phyloP scores from a whole-genome alignment of 2,113 vertebrate genomes.

The Argyrosomus japonicus region DNA sequence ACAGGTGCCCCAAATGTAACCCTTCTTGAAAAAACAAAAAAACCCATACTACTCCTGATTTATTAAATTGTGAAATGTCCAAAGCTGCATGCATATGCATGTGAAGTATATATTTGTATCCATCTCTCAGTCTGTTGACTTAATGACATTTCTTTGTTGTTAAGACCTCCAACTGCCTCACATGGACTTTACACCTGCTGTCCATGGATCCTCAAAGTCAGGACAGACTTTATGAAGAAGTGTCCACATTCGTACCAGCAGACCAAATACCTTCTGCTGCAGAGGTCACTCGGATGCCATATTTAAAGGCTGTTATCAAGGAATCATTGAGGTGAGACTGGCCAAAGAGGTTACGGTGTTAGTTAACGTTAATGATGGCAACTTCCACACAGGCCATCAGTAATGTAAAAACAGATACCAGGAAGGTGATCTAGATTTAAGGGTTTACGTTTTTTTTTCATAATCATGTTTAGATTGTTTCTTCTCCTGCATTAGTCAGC shows the following conservation, averaged over 20 bases:
- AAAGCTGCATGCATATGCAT: neutral
- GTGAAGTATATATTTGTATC: neutral
- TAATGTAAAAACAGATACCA: neutral
- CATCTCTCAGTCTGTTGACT: neutral
- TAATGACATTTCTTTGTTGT: slow-evolving; percentile 14
- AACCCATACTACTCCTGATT: no score
- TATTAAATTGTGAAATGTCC: neutral
- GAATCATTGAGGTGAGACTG: slow-evolving; percentile 89
- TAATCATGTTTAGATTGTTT: neutral
- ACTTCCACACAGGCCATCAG: neutral
- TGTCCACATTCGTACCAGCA: slow-evolving; percentile 75
- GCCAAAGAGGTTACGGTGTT: neutral
- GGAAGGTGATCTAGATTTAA: neutral
- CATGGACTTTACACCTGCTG: slow-evolving; percentile 91
- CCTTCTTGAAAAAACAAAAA: no score
- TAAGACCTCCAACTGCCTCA: slow-evolving; percentile 94
- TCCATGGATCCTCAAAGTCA: slow-evolving; percentile 85
- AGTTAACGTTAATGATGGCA: no score
- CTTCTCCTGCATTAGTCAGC: neutral
- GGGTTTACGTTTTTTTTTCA: neutral
- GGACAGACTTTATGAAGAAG: slow-evolving; percentile 87
- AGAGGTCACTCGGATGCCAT: slow-evolving; percentile 86
- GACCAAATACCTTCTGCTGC: slow-evolving; percentile 82
- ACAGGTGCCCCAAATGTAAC: no score
- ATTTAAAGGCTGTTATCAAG: slow-evolving; percentile 91